These are phyloP conservation scores for Acronicta alni DNA, from an alignment of 2,888 invertebrate species.

Conservation along the genomic window DNA sequence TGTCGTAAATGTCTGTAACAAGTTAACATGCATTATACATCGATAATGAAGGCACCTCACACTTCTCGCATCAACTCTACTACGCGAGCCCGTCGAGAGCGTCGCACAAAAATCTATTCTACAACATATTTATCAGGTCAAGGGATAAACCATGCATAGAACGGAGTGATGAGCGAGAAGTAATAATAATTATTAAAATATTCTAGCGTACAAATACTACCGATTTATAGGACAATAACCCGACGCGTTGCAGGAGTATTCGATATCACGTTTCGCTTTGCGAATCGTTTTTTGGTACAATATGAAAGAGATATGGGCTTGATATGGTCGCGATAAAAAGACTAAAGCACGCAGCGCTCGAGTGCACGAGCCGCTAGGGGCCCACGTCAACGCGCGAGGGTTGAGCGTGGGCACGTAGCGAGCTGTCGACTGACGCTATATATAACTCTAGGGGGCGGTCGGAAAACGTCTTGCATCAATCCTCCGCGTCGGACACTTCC, in stretches of 20 bases:
- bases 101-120: constrained; percentile 62
- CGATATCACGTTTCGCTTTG: constrained; percentile 65
- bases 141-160: constrained; percentile 85
- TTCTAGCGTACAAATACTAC: constrained; percentile 80
- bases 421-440: constrained; percentile 62
- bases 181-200: constrained; percentile 61
- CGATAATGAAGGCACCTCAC: constrained; percentile 80
- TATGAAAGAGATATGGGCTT: constrained; percentile 63
- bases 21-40: constrained; percentile 81
- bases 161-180: constrained; percentile 63
- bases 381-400: constrained; percentile 36
- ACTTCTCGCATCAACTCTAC: constrained; percentile 62
- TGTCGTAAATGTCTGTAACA: constrained; percentile 78
- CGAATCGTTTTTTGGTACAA: constrained; percentile 69
- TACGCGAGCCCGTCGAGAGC: constrained; percentile 27
- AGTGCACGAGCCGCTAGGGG: constrained; percentile 51
- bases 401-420: constrained; percentile 52
- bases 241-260: constrained; percentile 69
- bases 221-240: constrained; percentile 71
- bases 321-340: constrained; percentile 72
- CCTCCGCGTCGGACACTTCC: constrained; percentile 85
- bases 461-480: constrained; percentile 76
- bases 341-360: constrained; percentile 51
- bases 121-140: constrained; percentile 84
- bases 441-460: constrained; percentile 67